Base-by-base conservation (phyloP, 2,888 invertebrate genomes). In the Plemyria rubiginata region DNA sequence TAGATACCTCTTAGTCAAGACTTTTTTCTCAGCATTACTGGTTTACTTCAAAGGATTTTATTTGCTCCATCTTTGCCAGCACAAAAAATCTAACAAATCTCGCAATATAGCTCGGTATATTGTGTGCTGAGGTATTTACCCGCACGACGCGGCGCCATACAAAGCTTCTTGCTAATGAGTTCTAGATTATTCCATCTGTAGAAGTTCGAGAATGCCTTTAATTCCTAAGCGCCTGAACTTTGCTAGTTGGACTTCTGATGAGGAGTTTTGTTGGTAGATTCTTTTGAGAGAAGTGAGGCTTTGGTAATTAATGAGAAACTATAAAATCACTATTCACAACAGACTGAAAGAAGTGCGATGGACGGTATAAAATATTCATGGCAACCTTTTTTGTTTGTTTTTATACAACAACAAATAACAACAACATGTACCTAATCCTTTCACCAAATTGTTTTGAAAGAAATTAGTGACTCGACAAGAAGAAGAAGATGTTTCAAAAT, bases 151-250 rank as follows among this genome's bases (percentile, higher is more conserved):
- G 16, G 11, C 45, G 15, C 13, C 48, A 28, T 40, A 52, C 52
- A 54, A 54, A 41, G 53, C 28, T 8, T 40, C n/a, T 29, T 15
- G 11, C 53, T 54, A 54, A 54, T 54, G 53, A 54, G 53, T 54
- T 43, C 53, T 54, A 54, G 53, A 54, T 43, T 54, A 54, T 54
- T 54, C 43, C 43, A 43, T 43, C 41, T 9, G 15, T 22, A 29
- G 32, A 46, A 54, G 36, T 54, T 54, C 7, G n/a, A 43, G 5
- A 54, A 36, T 46, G 15, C n/a, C 11, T 43, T 46, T 46, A 54
- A 45, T 32, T 54, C 28, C 53, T 54, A 41, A 54, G 46, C 54
- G 40, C 12, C n/a, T 53, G 54, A 54, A 54, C 43, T 54, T 54
- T 32, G 28, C 43, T 54, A 54, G 53, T 43, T 54, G 36, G 32